Evolutionary conservation across 2,888 invertebrate genomes (phyloP).

Genomic region (Thalpophila matura): DNA sequence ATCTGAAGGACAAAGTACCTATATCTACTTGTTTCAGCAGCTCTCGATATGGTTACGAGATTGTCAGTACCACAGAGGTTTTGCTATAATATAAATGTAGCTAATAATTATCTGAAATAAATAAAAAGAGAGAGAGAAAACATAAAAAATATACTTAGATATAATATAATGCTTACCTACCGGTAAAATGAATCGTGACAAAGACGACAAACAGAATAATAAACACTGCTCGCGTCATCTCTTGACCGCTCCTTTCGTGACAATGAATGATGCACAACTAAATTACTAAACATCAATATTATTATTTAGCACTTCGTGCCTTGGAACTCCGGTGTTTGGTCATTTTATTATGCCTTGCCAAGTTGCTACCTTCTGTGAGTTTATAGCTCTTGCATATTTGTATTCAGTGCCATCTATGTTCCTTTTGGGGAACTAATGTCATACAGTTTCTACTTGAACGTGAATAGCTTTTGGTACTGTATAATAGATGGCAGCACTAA

Average conservation of each 20-base stretch:
- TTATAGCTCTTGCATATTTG: slow-evolving; percentile 1
- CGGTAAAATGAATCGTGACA: slow-evolving; percentile 29
- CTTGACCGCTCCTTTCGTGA: slow-evolving; percentile 17
- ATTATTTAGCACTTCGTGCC: slow-evolving; percentile 27
- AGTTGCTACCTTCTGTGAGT: too few relatives aligned
- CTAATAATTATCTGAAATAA: too few relatives aligned
- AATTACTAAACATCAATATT: slow-evolving; percentile 15
- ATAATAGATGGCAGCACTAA: slow-evolving; percentile 4
- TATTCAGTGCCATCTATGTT: slow-evolving; percentile 31
- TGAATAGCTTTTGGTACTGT: not conserved
- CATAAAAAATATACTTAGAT: too few relatives aligned
- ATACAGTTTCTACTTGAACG: not conserved
- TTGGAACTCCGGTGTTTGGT: too few relatives aligned
- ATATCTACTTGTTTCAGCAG: too few relatives aligned
- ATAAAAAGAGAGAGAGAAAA: too few relatives aligned
- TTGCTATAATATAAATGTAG: too few relatives aligned
- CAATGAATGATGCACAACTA: slow-evolving; percentile 25
- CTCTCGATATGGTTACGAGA: too few relatives aligned
- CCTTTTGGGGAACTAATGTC: fast-evolving
- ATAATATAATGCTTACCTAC: too few relatives aligned
- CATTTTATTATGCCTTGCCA: not conserved
- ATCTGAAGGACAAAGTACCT: too few relatives aligned
- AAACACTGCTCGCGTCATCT: slow-evolving; percentile 59
- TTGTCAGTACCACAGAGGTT: too few relatives aligned
- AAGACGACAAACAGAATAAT: slow-evolving; percentile 43